phyloP scores from a whole-genome alignment of 2,888 invertebrate species.

The Agrochola lychnidis region DNA sequence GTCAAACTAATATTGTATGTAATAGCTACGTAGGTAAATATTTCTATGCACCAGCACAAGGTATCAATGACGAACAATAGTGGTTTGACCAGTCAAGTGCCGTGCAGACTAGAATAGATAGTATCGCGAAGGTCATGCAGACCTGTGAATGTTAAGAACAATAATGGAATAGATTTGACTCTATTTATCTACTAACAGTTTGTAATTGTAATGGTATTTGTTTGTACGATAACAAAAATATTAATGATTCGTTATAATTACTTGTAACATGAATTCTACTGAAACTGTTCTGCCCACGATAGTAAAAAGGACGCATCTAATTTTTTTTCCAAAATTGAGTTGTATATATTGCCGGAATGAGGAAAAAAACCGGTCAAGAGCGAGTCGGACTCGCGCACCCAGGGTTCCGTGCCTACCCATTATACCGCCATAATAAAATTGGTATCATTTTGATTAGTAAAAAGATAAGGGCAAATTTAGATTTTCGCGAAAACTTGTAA shows the following conservation, averaged over 20 bases:
- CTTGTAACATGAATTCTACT: slow-evolving; percentile 1
- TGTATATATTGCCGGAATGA: no score
- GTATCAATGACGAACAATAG: slow-evolving; percentile 66
- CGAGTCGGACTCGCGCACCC: no score
- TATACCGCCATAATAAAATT: no score
- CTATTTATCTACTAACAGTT: background rate
- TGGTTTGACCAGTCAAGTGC: slow-evolving; percentile 69
- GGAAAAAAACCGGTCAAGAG: no score
- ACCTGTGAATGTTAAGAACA: slow-evolving; percentile 50
- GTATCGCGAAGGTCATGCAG: slow-evolving; percentile 72
- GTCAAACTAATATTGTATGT: slow-evolving; percentile 12
- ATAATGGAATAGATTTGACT: slow-evolving; percentile 36
- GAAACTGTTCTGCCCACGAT: background rate
- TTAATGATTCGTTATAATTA: slow-evolving; percentile 5
- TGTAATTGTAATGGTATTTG: slow-evolving; percentile 11
- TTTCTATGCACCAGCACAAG: slow-evolving; percentile 46
- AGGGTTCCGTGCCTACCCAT: no score
- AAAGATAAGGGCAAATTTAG: no score
- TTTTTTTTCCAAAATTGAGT: no score
- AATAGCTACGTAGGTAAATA: slow-evolving; percentile 28
- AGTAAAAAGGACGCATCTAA: no score
- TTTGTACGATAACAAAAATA: slow-evolving; percentile 25
- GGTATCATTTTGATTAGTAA: no score
- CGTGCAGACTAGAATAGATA: slow-evolving; percentile 64
- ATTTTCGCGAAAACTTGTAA: no score